These are phyloP conservation scores for Agriopis marginaria DNA, from an alignment of 2,888 invertebrate genomes.

Conservation along the genomic window DNA sequence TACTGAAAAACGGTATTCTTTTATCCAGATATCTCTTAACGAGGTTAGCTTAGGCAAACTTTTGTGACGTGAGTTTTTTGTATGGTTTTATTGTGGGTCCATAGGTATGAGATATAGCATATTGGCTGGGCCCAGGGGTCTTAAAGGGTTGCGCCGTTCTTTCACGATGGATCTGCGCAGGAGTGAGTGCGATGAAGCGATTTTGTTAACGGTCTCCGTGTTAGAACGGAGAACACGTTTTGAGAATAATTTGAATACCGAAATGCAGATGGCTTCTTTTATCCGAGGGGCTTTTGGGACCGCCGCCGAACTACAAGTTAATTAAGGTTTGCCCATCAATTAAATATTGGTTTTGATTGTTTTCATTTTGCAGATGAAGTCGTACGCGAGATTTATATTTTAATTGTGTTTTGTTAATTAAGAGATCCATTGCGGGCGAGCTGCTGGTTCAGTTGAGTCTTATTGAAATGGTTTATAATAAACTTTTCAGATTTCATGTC, in stretches of 20 bases:
- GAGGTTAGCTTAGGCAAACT: constrained; percentile 86
- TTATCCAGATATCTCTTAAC: constrained; percentile 86
- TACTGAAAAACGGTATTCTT: constrained; percentile 85
- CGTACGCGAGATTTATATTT: constrained; percentile 72
- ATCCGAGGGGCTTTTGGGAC: constrained; percentile 70
- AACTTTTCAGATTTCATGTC: constrained; percentile 16
- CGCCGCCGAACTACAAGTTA: constrained; percentile 83
- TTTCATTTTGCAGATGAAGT: constrained; percentile 78
- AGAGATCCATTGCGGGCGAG: constrained; percentile 53
- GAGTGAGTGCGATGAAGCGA: constrained; percentile 82
- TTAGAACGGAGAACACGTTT: constrained; percentile 81
- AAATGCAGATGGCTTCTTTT: constrained; percentile 86
- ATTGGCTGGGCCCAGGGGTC: constrained; percentile 62
- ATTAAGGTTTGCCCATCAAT: constrained; percentile 85
- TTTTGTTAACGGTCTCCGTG: constrained; percentile 62
- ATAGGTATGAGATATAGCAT: constrained; percentile 81
- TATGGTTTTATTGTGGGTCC: constrained; percentile 77
- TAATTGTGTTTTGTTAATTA: constrained; percentile 70
- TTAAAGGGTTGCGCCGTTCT: constrained; percentile 74
- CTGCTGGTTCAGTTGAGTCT: constrained; percentile 41
- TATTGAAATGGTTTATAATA: constrained; percentile 25
- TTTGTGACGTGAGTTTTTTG: constrained; percentile 82
- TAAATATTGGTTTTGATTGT: constrained; percentile 83
- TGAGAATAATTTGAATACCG: constrained; percentile 85
- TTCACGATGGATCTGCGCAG: constrained; percentile 66